Evolutionary conservation across 2,113 vertebrate species (phyloP), one percentile per base, ranked within the genome.

Genomic region (Colinus virginianus): DNA sequence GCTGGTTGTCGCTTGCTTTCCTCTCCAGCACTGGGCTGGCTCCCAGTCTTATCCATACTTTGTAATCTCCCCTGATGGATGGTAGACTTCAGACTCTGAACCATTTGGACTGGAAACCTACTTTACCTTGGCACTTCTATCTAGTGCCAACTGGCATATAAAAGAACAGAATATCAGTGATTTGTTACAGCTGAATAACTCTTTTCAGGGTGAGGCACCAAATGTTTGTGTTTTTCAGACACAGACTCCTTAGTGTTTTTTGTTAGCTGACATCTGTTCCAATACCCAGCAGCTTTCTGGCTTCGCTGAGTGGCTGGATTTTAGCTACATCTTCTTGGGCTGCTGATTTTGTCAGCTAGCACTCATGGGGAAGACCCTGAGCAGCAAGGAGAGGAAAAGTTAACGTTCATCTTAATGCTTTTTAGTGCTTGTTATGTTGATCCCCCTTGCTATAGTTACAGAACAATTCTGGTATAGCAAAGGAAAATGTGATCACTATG

Each of bases 181-280:
- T 69, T 93, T 85, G 46, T 82, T 82, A 78, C 86, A 88, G 80
- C 63, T 89, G 80, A 93, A 90, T n/a, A 36, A 84, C 32, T 26
- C 86, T 94, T 93, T 92, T 93, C 51, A 92, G 20, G 32, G 45
- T 25, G 59, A 79, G 43, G 42, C 48, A 87, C 34, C 18, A 69
- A 88, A 86, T 64, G 34, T 64, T 85, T 89, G 55, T 70, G 21
- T 43, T 92, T 80, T 91, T 74, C 34, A 49, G 82, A 74, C 8
- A 32, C 48, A 81, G 58, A 43, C 56, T 62, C 30, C 13, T 3
- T 20, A 20, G 5, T 6, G 6, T 58, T 62, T 67, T 84, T 69
- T 67, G 1, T 32, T 75, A 42, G 14, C 40, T 91, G 68, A 26
- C 55, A 67, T 51, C 25, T 45, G 13, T 63, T 22, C 49, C 32